Evolutionary conservation across 2,797 vertebrate species (phyloP), one percentile per base, ranked within the genome.

Genomic region (Triplophysa yarkandensis): DNA sequence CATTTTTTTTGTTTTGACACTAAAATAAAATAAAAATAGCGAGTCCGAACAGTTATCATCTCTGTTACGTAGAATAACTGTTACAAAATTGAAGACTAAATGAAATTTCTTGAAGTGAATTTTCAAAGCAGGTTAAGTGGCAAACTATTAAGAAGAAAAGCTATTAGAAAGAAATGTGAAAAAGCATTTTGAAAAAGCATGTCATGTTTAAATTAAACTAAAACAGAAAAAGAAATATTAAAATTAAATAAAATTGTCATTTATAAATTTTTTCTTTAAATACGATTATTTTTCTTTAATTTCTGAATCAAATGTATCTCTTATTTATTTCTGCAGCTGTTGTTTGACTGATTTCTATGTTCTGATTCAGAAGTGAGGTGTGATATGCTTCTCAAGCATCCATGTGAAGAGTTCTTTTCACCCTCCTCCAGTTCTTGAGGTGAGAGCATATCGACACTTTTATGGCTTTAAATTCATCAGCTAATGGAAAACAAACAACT

Each of bases 401-500:
- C 14, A 1, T 25, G 68, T 77, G 30, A 82, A 67, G 77, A 52
- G 48, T 11, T 8, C 6, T 19, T 30, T 28, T 25, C 19, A 19
- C 78, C 82, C 72, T 65, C 50, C 77, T 34, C 72, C 80, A 2
- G 81, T 79, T 78, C 43, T 55, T 68, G 11, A 68, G 68, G 67
- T 81, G 73, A 81, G 85, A 85, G 88, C 86, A 86, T 86, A 82
- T 86, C 86, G 80, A 90, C 82, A 52, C 63, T 30, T 55, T 78
- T 80, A 87, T 85, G 83, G 84, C 87, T 87, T 83, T 66, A 75
- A 68, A 72, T 83, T 80, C 68, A 79, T 65, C 68, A 69, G 50
- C 80, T 85, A 86, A 86, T 75, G 80, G 60, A 77, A 68, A 76
- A 85, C 81, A 87, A 90, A 91, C 84, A 87, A 77, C 55, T 80